Conservation (phyloP, 2,113 vertebrate species). For the Nothoprocta perdicaria region DNA sequence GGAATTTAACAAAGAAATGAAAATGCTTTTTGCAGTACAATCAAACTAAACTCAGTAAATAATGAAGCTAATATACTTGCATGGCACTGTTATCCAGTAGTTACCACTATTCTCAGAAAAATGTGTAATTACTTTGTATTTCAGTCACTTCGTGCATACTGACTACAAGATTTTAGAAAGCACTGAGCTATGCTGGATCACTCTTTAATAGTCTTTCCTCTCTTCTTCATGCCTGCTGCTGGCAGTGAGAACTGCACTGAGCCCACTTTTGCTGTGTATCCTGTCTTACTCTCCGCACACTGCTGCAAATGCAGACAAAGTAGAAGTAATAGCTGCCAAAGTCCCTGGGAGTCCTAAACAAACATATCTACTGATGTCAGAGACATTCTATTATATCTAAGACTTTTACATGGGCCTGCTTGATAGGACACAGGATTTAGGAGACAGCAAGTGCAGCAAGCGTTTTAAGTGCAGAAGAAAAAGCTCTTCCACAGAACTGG, state of each 20-base stretch:
- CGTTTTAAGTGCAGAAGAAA: neutral
- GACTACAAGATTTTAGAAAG: neutral
- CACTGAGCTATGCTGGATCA: neutral
- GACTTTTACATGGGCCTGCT: fast-evolving
- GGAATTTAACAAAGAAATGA: neutral
- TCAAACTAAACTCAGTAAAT: neutral
- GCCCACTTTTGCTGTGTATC: neutral
- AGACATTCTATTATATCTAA: neutral
- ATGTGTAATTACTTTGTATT: neutral
- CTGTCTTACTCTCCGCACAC: neutral
- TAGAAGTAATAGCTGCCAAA: neutral
- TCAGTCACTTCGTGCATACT: neutral
- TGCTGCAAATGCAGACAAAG: neutral
- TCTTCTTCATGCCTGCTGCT: fast-evolving
- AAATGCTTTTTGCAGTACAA: neutral
- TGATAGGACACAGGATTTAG: neutral
- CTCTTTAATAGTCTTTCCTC: neutral
- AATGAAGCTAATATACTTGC: neutral
- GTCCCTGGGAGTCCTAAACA: neutral
- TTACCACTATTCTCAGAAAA: neutral
- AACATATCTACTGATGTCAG: neutral
- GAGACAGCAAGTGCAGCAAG: neutral
- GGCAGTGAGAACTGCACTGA: fast-evolving
- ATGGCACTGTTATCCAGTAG: neutral
- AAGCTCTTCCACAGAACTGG: fast-evolving